phyloP scores from a whole-genome alignment of 2,797 vertebrate genomes.

The Hyperoplus lanceolatus region DNA sequence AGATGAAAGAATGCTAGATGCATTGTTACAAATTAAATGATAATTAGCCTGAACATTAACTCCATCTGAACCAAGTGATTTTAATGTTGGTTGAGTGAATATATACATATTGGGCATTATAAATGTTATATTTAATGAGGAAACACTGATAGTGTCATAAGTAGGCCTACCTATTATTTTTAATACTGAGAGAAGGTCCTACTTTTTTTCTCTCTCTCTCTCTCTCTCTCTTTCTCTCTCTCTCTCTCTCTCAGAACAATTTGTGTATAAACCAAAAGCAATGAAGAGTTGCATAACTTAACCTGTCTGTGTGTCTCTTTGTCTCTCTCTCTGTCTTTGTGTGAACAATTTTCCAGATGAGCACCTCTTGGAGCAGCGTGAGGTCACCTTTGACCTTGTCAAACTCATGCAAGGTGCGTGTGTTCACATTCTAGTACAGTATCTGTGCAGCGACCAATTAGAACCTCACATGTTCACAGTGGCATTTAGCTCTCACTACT shows the following conservation, averaged over 20 bases:
- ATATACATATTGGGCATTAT: background rate
- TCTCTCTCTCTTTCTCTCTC: background rate
- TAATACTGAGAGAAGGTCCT: background rate
- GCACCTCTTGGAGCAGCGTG: constrained; percentile 38
- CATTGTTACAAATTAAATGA: background rate
- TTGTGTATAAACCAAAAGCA: constrained; percentile 1
- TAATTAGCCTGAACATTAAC: background rate
- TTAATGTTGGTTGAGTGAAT: too few relatives aligned
- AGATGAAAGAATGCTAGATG: background rate
- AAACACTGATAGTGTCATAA: background rate
- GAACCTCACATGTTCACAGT: constrained; percentile 3
- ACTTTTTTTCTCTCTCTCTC: background rate
- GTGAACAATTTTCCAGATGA: constrained; percentile 60
- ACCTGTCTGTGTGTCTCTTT: constrained; percentile 24
- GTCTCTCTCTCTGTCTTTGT: constrained; percentile 21
- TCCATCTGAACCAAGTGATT: background rate
- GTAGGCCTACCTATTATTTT: background rate
- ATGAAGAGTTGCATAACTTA: constrained; percentile 47
- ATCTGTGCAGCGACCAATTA: constrained; percentile 29
- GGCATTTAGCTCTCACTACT: constrained; percentile 25
- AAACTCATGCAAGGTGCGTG: constrained; percentile 52
- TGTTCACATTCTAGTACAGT: constrained; percentile 28
- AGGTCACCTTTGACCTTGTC: constrained; percentile 55
- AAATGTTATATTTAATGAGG: constrained; percentile 9
- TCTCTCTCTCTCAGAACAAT: background rate